Evolutionary conservation across 2,888 invertebrate species (phyloP), one percentile per base, ranked within the genome.

Genomic region (Nesidiocoris tenuis): DNA sequence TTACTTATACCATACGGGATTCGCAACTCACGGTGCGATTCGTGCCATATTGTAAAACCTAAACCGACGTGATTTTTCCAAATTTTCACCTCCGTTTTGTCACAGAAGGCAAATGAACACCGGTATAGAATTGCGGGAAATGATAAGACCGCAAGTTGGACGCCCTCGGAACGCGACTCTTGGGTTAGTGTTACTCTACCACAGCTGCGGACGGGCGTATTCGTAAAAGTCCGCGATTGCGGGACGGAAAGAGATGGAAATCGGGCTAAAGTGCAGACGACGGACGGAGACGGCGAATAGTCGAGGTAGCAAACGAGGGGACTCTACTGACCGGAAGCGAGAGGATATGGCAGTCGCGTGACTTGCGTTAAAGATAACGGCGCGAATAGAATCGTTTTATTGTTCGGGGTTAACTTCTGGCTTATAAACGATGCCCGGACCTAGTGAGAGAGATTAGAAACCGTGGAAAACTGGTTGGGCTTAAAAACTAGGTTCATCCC

Each of bases 331-430:
- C 72, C 72, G 72, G 72, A 72, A 72, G 21, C 39, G 72, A 61
- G 72, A 72, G 72, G 72, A 72, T 72, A 72, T 72, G 72, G 72
- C 72, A 72, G 72, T 72, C 61, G 72, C 72, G 72, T 72, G 72
- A 72, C 72, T 72, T 72, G 72, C 63, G 72, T 59, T 72, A 54
- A 39, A 72, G 72, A 72, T 72, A 72, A 72, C 70, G 70, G 57
- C 72, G 3, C 61, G 63, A 72, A 72, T 72, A 72, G 72, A 72
- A 72, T 39, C 72, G 72, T 72, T 72, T 72, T 72, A 72, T 72
- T 72, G 72, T 72, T 25, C 72, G 63, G 61, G 61, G 16, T 54
- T 72, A 72, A 72, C 72, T 72, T 72, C 72, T 72, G 72, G 72
- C 61, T 61, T 72, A 72, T 72, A 72, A 72, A 72, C 72, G 72